A percentile compares a stretch with the other conserved stretches of the same genome.
Evolutionary conservation across 2,113 vertebrate genomes (phyloP).

Genomic region (Sclerurus mexicanus): DNA sequence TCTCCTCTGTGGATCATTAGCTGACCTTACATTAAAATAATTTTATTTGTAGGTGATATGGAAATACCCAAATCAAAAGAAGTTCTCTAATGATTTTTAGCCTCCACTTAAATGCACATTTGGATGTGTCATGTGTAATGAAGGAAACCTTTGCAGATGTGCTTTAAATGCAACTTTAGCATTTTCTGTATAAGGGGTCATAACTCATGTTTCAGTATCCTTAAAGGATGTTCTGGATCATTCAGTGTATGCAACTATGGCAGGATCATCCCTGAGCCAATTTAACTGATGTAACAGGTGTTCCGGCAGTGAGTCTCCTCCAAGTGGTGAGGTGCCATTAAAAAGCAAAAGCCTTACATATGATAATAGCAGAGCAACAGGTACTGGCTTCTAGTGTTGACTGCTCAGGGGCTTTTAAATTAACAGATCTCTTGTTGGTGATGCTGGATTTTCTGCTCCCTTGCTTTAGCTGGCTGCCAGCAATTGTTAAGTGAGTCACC

Average conservation of each 20-base stretch:
- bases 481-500: background rate
- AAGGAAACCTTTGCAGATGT: background rate
- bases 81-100: background rate
- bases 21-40: background rate
- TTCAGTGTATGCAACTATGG: background rate
- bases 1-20: background rate
- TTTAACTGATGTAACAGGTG: background rate
- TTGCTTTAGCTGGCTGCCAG: background rate
- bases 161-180: background rate
- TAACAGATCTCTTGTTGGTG: background rate
- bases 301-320: background rate
- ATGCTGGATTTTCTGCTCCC: background rate
- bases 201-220: background rate
- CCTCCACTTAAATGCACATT: background rate
- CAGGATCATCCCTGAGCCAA: background rate
- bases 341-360: background rate
- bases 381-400: background rate
- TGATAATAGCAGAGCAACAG: background rate
- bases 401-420: background rate
- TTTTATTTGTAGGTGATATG: background rate
- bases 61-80: background rate
- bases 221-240: background rate
- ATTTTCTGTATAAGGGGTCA: background rate
- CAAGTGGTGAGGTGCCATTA: background rate
- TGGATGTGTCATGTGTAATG: background rate